Percentiles rank a stretch among this genome's conserved stretches.
These are phyloP conservation scores for Oryzias sinensis DNA, from an alignment of 2,797 vertebrate species.

Conservation along the genomic window DNA sequence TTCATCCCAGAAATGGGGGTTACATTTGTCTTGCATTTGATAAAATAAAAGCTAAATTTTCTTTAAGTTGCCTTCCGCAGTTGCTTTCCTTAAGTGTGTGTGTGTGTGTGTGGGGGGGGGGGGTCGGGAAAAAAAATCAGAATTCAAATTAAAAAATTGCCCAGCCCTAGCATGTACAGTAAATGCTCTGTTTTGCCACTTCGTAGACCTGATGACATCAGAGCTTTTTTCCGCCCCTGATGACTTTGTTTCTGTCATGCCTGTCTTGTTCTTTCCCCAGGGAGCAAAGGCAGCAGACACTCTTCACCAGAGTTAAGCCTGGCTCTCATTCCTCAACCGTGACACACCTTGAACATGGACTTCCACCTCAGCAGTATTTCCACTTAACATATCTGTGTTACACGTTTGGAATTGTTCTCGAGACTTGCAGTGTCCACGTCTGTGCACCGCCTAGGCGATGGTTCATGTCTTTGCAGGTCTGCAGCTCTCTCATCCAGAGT, in stretches of 20 bases:
- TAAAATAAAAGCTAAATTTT: too few relatives aligned
- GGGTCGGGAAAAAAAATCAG: too few relatives aligned
- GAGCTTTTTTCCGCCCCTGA: too few relatives aligned
- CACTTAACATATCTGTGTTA: constrained; percentile 23
- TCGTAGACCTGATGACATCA: too few relatives aligned
- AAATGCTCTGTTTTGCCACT: too few relatives aligned
- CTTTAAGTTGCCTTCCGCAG: too few relatives aligned
- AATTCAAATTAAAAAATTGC: too few relatives aligned
- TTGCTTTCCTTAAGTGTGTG: too few relatives aligned
- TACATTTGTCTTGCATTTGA: too few relatives aligned
- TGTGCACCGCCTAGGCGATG: constrained; percentile 12
- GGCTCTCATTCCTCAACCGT: background rate
- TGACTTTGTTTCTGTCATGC: background rate
- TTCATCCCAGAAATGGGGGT: too few relatives aligned
- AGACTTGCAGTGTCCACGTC: constrained; percentile 22
- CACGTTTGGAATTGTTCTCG: constrained; percentile 32
- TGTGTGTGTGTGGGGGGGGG: too few relatives aligned
- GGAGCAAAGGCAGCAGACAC: constrained; percentile 51
- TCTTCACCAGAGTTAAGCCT: constrained; percentile 48
- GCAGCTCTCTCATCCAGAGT: constrained; percentile 4
- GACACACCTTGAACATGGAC: constrained; percentile 34
- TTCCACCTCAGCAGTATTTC: constrained; percentile 25
- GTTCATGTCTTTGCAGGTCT: constrained; percentile 1
- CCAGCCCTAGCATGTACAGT: too few relatives aligned
- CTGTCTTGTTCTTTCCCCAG: constrained; percentile 42